These are phyloP conservation scores for Drosophila mayri DNA, from an alignment of 1,140 invertebrate genomes.

Conservation along the genomic window DNA sequence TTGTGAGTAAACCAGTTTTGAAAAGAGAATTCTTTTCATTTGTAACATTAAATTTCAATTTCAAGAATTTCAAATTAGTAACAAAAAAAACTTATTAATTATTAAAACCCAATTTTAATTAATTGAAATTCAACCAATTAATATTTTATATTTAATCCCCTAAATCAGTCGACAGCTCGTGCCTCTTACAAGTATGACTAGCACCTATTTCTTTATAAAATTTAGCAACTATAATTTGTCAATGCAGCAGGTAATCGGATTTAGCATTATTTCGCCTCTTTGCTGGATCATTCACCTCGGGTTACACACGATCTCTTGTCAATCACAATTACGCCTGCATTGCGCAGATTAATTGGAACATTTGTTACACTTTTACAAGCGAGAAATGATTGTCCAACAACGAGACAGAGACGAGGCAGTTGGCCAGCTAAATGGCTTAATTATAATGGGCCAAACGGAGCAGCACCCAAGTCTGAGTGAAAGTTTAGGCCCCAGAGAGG, in stretches of 20 bases:
- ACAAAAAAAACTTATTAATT: background rate
- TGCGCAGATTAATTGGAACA: slow-evolving; percentile 28
- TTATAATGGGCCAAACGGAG: slow-evolving; percentile 56
- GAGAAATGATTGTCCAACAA: slow-evolving; percentile 47
- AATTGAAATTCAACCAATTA: background rate
- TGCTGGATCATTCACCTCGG: slow-evolving; percentile 47
- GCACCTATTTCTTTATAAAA: background rate
- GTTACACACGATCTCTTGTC: slow-evolving; percentile 14
- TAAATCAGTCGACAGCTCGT: background rate
- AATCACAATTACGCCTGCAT: slow-evolving; percentile 46
- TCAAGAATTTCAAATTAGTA: too few relatives aligned
- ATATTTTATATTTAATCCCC: too few relatives aligned
- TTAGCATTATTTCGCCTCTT: background rate
- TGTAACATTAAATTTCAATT: background rate
- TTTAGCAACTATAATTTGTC: background rate
- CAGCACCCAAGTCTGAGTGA: slow-evolving; percentile 35
- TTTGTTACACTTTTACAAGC: slow-evolving; percentile 66
- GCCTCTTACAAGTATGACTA: background rate
- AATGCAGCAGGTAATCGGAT: background rate
- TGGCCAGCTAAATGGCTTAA: slow-evolving; percentile 63
- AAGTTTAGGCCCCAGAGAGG: slow-evolving; percentile 25
- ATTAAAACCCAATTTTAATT: background rate
- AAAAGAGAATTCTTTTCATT: too few relatives aligned
- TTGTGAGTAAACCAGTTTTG: too few relatives aligned
- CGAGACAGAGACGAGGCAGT: slow-evolving; percentile 20